Evolutionary conservation across 2,888 invertebrate genomes (phyloP), one percentile per base, ranked within the genome.

Genomic region (Hesperia comma): DNA sequence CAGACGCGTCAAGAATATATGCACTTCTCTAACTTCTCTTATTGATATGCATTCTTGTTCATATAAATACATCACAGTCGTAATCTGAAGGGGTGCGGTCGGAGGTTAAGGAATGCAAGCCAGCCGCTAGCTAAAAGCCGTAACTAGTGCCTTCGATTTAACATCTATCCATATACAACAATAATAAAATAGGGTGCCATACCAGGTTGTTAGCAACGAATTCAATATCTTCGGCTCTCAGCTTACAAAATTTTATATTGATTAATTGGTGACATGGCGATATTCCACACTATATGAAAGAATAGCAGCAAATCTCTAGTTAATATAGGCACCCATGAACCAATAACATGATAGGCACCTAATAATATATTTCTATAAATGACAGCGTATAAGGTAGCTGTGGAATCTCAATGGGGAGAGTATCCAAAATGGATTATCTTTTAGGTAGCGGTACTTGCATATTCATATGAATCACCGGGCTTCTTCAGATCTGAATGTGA

Each of bases 21-120:
- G 21, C 26, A 49, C 54, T 33, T 15, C 33, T 33, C 54, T 54
- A 54, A 61, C 51, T 79, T 71, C 68, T 73, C 70, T 75, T 77
- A 77, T 76, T 78, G 72, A 77, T 77, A 72, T 72, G 72, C 74
- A 81, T 77, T 78, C 77, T 74, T 75, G 72, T 61, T 71, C 70
- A 74, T 70, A 69, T 70, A 75, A 75, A 72, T 77, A 26, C 5
- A 75, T 71, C 71, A 58, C 61, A 68, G 56, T 69, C 70, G 60
- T 71, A 70, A 67, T 66, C 72, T 73, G 63, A 70, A 68, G 68
- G 72, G 74, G 72, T 67, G 77, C 70, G 70, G 71, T 69, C 68
- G 63, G 54, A 63, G 73, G 66, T 70, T 57, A 67, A 69, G 72
- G 73, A 70, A 70, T 72, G 68, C 69, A 55, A 62, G 53, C 67